Base-by-base conservation (phyloP, 2,888 invertebrate species). In the Magallana nippona region DNA sequence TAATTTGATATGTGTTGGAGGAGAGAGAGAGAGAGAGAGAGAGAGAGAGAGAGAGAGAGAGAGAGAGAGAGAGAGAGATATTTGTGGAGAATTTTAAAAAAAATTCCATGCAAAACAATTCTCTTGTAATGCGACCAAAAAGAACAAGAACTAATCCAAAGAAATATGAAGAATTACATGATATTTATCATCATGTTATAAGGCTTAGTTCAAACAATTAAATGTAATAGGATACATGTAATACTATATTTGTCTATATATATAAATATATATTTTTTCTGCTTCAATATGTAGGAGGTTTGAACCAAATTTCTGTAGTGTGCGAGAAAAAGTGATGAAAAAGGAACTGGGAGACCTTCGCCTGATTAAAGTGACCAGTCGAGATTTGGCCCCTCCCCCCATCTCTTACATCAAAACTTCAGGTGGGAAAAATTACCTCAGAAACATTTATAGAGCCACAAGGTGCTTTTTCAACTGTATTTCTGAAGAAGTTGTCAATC, bases 361-460 rank as follows among this genome's bases (percentile, higher is more conserved):
- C 85, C 95, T 95, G 8, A 93, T 96, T 19, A 96, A 96, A 93
- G 95, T 95, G 1, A 95, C 95, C 19, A 95, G 96, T 44, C 95
- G 96, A 85, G 96, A 96, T 91, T 96, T 95, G n/a, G 96, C 96
- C 0, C 92, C 96, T 82, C 96, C 96, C 0, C 93, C 95, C 1
- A 90, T 96, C 11, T 95, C 95, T 0, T 96, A 96, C 90, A 93
- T 96, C 22, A 95, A 94, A 88, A 93, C 93, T 10, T 96, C 96
- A 87, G 95, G 96, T 95, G 91, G 10, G n/a, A 32, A 81, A 15
- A 27, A 15, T 17, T 5, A 32, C 32, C 44, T 11, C 10, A 62
- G 5, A 11, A 11, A 2, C 10, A 22, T 63, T 32, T 60, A 44
- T 44, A 8, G 44, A 8, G 44, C 44, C 44, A 44, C 8, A 44